A percentile compares a stretch with the other conserved stretches of the same genome.
Evolutionary conservation across 2,888 invertebrate genomes (phyloP).

Genomic region (Synergus japonicus): DNA sequence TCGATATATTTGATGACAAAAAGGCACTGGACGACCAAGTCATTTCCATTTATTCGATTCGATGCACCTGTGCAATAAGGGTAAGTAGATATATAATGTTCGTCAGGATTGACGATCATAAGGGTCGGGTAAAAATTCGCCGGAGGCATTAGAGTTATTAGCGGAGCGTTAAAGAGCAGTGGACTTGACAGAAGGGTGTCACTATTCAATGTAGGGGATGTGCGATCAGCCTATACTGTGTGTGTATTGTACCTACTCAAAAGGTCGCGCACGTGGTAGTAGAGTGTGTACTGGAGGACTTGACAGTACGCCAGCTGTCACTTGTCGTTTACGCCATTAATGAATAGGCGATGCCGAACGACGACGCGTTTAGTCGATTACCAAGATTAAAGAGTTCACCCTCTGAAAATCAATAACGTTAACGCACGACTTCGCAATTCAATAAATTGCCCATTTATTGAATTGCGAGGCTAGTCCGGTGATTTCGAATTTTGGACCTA

Average conservation of each 20-base stretch:
- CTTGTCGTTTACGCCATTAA: constrained; percentile 55
- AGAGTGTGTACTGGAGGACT: background rate
- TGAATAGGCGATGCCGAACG: constrained; percentile 53
- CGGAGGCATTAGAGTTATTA: constrained; percentile 3
- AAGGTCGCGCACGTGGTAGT: background rate
- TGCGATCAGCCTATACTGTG: background rate
- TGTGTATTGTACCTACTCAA: background rate
- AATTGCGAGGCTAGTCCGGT: no score
- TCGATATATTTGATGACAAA: background rate
- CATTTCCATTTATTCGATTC: background rate
- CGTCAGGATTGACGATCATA: constrained; percentile 1
- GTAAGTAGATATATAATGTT: background rate
- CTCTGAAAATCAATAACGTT: background rate
- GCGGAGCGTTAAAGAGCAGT: background rate
- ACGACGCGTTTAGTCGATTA: constrained; percentile 54
- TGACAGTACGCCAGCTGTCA: constrained; percentile 37
- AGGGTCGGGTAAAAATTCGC: background rate
- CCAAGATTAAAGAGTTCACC: constrained; percentile 18
- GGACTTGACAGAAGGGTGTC: constrained; percentile 9
- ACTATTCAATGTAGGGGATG: background rate
- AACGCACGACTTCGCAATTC: background rate
- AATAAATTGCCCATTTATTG: background rate
- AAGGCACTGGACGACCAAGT: background rate
- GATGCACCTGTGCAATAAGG: background rate
- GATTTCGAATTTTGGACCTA: background rate